Base-by-base conservation (phyloP, 92 coral and sea anemone genomes). In the Parazoanthus darwini region DNA sequence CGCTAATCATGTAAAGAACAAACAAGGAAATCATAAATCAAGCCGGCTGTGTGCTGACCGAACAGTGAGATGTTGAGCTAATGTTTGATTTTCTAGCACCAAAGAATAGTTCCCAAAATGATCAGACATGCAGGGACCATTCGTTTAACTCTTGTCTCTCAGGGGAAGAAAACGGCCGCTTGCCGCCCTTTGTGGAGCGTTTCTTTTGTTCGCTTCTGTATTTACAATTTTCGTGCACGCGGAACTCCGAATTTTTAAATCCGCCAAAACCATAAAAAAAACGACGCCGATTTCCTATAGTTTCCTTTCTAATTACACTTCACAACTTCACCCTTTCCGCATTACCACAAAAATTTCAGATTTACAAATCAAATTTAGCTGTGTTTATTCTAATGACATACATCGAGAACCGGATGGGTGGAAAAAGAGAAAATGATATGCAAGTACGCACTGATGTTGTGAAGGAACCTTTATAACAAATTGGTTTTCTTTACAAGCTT, bases 91-190 rank as follows among this genome's bases (percentile, higher is more conserved):
- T n/a, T 26, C 66, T 48, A 14, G 42, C 70, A 43, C n/a, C 42
- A 48, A 84, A 84, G 77, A 84, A 84, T 73, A 84, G 79, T 74
- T 71, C 38, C 38, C 51, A 3, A 84, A 84, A 86, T 77, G 81
- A 88, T 89, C 89, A 91, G 93, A 91, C 93, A 91, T 91, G 89
- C 91, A 74, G 93, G 93, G 91, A 72, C 93, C 93, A 25, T 48
- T 44, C 65, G n/a, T 80, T 85, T 88, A 81, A 89, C 93, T 78
- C 74, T 85, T 91, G 91, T 85, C 89, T 81, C 82, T 58, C 65
- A 7, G 18, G 87, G 65, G 43, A 84, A 84, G 79, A 84, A 42
- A 51, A 44, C 42, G 5, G n/a, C 77, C 56, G 88, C 33, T 80
- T 74, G 90, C 93, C 93, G 91, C 89, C 79, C 79, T 26, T 86